Conservation (phyloP, 2,113 vertebrate species). For the Petroica traversi region DNA sequence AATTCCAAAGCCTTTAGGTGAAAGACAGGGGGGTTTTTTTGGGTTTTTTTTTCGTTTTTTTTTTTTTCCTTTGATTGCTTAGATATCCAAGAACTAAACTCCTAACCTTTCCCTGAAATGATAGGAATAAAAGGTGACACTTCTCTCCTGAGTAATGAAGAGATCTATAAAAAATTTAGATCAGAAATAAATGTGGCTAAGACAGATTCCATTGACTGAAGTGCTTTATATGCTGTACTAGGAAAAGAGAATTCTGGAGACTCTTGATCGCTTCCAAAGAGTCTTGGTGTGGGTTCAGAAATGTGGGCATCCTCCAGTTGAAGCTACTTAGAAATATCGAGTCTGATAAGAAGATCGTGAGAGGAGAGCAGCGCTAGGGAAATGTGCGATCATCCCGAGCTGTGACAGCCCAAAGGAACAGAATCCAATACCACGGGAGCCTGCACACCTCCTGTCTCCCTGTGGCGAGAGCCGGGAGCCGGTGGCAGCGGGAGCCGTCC, state of each 20-base stretch:
- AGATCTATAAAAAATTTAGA: background rate
- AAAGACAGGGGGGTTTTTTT: background rate
- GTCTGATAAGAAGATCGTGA: background rate
- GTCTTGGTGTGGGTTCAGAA: background rate
- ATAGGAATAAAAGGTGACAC: background rate
- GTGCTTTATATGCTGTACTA: background rate
- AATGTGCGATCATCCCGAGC: accelerated
- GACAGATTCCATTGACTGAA: background rate
- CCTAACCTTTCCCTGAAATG: background rate
- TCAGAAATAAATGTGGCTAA: background rate
- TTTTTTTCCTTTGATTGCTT: background rate
- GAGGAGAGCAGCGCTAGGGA: background rate
- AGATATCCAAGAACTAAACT: background rate
- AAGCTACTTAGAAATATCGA: accelerated
- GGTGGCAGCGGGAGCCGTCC: background rate
- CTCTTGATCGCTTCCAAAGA: background rate
- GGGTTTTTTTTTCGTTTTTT: background rate
- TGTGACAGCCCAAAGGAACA: background rate
- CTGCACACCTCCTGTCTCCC: background rate
- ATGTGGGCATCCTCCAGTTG: background rate
- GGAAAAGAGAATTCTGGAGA: background rate
- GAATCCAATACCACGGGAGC: accelerated
- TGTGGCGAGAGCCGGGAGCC: accelerated
- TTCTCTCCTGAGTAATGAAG: background rate
- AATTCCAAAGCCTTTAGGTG: background rate